A percentile compares a stretch with the other conserved stretches of the same genome.
These are phyloP conservation scores for Alligator mississippiensis DNA, from an alignment of 2,113 vertebrate species.

Conservation along the genomic window DNA sequence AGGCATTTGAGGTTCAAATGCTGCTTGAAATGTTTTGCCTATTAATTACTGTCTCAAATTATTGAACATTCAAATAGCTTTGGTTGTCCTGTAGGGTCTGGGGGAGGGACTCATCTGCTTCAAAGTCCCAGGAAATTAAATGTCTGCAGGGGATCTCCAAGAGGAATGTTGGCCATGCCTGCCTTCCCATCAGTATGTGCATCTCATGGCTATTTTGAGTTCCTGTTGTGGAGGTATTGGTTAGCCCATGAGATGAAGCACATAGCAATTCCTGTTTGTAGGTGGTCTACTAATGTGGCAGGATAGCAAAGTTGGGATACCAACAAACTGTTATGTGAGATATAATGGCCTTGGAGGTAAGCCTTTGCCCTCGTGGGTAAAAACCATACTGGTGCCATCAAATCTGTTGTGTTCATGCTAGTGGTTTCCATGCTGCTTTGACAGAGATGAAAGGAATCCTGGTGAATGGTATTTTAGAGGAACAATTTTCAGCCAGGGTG, in stretches of 20 bases:
- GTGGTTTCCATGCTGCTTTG: not conserved
- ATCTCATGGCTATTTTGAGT: not conserved
- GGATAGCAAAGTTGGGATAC: not conserved
- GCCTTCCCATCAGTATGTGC: not conserved
- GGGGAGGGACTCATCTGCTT: not conserved
- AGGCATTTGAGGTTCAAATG: rapidly evolving
- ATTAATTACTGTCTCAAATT: not conserved
- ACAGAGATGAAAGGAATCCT: not conserved
- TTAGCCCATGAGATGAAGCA: not conserved
- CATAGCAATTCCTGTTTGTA: not conserved
- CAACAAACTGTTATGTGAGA: rapidly evolving
- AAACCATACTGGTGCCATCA: not conserved
- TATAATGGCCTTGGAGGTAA: rapidly evolving
- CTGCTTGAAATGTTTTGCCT: not conserved
- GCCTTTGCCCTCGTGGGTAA: not conserved
- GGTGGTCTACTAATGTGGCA: not conserved
- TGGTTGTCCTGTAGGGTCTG: not conserved
- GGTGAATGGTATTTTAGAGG: not conserved
- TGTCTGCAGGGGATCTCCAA: not conserved
- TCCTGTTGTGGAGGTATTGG: not conserved
- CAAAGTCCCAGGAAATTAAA: not conserved
- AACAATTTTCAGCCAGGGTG: not conserved
- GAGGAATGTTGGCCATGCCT: not conserved
- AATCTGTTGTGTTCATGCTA: not conserved
- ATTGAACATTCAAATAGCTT: not conserved